Conservation (phyloP, 2,888 invertebrate species). For the Neoitamus cyanurus region DNA sequence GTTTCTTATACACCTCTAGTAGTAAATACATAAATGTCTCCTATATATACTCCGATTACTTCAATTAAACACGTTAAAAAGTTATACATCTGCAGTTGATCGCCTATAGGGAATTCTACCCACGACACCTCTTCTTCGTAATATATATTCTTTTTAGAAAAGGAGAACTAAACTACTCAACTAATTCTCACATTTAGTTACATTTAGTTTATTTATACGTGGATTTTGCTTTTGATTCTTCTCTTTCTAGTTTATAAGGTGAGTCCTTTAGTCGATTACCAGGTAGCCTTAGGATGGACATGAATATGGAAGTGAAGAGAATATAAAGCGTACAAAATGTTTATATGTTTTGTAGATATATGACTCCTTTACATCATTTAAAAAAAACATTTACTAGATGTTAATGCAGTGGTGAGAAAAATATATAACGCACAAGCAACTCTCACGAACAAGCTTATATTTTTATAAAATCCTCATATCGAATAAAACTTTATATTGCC, state of each 20-base stretch:
- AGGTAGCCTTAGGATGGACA: constrained; percentile 31
- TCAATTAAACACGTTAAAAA: constrained; percentile 38
- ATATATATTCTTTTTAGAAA: constrained; percentile 3
- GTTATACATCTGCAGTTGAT: constrained; percentile 38
- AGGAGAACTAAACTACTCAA: constrained; percentile 27
- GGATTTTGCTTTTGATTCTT: background rate
- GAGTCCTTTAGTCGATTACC: background rate
- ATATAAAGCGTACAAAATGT: background rate
- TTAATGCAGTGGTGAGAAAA: background rate
- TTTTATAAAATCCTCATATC: too few relatives aligned
- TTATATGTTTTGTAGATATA: background rate
- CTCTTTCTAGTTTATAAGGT: constrained; percentile 9
- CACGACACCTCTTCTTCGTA: background rate
- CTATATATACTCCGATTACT: background rate
- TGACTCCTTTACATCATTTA: background rate
- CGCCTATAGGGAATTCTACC: background rate
- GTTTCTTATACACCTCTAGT: constrained; percentile 39
- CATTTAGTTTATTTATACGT: constrained; percentile 11
- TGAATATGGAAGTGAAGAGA: constrained; percentile 10
- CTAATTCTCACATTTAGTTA: constrained; percentile 39
- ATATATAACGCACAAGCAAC: too few relatives aligned
- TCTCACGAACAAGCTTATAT: too few relatives aligned
- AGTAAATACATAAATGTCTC: constrained; percentile 35
- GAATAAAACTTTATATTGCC: too few relatives aligned
- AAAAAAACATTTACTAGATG: background rate